phyloP scores from a whole-genome alignment of 1,140 invertebrate species.

The Saxidomus purpurata region DNA sequence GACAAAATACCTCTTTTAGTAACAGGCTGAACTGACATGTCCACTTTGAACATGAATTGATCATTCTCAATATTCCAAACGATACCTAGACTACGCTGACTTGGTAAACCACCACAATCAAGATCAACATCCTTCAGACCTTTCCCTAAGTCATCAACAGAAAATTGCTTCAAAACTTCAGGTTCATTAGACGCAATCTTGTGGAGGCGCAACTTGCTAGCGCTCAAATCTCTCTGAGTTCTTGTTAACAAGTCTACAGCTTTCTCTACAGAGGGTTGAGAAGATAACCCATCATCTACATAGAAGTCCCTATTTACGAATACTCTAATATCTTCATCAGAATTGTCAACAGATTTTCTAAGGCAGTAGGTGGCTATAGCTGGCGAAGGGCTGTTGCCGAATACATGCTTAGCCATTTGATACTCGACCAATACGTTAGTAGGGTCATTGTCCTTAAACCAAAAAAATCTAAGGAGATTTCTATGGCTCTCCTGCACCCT shows the following conservation, averaged over 20 bases:
- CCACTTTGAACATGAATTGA: background rate
- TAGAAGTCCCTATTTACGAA: conserved; percentile 52
- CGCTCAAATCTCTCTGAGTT: background rate
- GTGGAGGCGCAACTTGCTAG: conserved; percentile 26
- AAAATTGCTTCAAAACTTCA: conserved; percentile 38
- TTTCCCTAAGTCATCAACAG: background rate
- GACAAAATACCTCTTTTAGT: conserved; percentile 46
- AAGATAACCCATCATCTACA: conserved; percentile 45
- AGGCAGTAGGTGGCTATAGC: conserved; percentile 57
- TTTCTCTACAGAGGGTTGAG: background rate
- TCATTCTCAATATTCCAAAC: background rate
- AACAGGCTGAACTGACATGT: background rate
- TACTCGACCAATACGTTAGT: background rate
- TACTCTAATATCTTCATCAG: background rate
- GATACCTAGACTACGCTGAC: conserved; percentile 15
- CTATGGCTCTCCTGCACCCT: conserved; percentile 8
- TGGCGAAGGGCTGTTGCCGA: conserved; percentile 53
- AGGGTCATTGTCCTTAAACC: background rate
- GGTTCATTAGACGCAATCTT: conserved; percentile 55
- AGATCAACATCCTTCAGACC: conserved; percentile 21
- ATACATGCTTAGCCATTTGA: conserved; percentile 18
- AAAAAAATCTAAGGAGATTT: background rate
- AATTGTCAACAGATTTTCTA: background rate
- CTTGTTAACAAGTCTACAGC: conserved; percentile 1
- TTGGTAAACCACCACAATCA: background rate